phyloP scores from a whole-genome alignment of 2,888 invertebrate species.

The Oxytorus armatus region DNA sequence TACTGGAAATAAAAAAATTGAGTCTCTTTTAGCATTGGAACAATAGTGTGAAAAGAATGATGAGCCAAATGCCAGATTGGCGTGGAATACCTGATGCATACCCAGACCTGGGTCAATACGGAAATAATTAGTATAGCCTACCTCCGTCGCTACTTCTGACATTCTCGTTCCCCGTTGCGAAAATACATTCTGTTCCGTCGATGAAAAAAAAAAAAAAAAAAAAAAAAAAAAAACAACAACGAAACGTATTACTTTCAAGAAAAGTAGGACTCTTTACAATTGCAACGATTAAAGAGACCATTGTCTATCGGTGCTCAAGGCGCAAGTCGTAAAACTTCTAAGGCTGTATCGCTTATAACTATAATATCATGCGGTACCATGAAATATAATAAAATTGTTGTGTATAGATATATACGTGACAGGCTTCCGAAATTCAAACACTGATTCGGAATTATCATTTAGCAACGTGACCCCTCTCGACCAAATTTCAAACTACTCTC shows the following conservation, averaged over 20 bases:
- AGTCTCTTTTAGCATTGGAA: too few species aligned
- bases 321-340: constrained; percentile 73
- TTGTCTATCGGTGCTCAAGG: constrained; percentile 74
- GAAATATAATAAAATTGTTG: background rate
- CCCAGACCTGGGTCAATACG: constrained; percentile 62
- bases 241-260: constrained; percentile 65
- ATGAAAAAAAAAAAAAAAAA: constrained; percentile 31
- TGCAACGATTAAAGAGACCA: constrained; percentile 74
- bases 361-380: background rate
- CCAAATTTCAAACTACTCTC: too few species aligned
- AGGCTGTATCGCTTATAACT: constrained; percentile 62
- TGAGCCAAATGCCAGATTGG: too few species aligned
- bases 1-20: too few species aligned
- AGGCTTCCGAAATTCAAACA: too few species aligned
- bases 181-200: constrained; percentile 2
- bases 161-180: constrained; percentile 13
- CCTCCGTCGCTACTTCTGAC: constrained; percentile 10
- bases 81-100: too few species aligned
- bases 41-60: too few species aligned
- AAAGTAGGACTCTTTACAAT: constrained; percentile 69
- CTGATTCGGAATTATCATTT: too few species aligned
- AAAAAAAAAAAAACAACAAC: too few species aligned
- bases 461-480: too few species aligned
- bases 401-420: too few species aligned
- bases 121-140: constrained; percentile 69